Evolutionary conservation across 1,140 invertebrate genomes (phyloP).

Genomic region (Drosophila nigrodunni): DNA sequence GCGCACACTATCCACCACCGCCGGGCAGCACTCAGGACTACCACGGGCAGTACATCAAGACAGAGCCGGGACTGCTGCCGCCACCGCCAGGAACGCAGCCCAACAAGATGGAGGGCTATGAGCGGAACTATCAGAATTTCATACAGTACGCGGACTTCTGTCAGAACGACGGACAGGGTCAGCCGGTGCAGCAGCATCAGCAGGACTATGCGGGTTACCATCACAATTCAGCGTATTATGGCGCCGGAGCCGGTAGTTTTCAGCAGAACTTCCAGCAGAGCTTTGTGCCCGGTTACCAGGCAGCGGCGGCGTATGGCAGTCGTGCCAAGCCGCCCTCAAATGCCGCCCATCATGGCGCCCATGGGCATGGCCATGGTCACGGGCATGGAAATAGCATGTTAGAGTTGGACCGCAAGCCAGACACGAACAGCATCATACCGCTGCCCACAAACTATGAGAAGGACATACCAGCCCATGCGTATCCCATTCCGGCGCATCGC

Average conservation of each 20-base stretch:
- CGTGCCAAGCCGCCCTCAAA: conserved; percentile 50
- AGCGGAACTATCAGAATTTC: conserved; percentile 84
- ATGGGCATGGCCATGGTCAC: conserved; percentile 51
- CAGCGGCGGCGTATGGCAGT: conserved; percentile 62
- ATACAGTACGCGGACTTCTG: conserved; percentile 84
- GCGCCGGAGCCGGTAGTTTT: conserved; percentile 66
- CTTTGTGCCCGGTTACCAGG: conserved; percentile 79
- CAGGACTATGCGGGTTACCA: conserved; percentile 79
- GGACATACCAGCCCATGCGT: conserved; percentile 82
- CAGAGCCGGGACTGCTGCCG: conserved; percentile 74
- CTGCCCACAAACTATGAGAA: conserved; percentile 84
- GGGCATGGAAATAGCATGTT: conserved; percentile 68
- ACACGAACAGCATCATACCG: conserved; percentile 81
- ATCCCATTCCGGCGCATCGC: conserved; percentile 83
- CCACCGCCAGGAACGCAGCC: conserved; percentile 62
- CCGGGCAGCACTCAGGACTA: conserved; percentile 63
- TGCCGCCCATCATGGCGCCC: conserved; percentile 49
- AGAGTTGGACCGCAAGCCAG: conserved; percentile 77
- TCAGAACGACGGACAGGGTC: conserved; percentile 80
- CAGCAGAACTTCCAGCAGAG: conserved; percentile 83
- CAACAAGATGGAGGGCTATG: conserved; percentile 84
- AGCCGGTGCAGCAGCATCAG: conserved; percentile 64
- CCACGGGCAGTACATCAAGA: conserved; percentile 79
- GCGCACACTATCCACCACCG: conserved; percentile 71
- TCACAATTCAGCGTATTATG: conserved; percentile 76